Evolutionary conservation across 2,888 invertebrate genomes (phyloP), one percentile per base, ranked within the genome.

Genomic region (Aleiodes leptofemur): DNA sequence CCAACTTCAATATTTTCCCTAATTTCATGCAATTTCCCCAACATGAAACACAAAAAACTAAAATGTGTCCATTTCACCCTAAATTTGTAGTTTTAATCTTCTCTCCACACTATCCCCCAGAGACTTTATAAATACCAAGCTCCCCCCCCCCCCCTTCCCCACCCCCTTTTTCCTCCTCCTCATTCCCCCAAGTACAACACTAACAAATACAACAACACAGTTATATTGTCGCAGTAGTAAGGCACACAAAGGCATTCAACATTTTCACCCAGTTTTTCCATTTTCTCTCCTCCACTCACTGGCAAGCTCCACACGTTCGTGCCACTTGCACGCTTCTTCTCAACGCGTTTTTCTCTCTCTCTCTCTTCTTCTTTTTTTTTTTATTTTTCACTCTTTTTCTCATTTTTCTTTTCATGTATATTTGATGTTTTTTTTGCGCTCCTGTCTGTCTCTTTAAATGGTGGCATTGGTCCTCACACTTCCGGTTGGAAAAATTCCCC

Each of bases 401-500:
- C n/a, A 71, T 57, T 48, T 59, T 50, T 29, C 23, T 64, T 64
- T 64, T 64, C 48, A 16, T n/a, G 11, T 23, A 16, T 64, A 23
- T 64, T 43, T 57, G 57, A 57, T 29, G 8, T 13, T 48, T 64
- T 64, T 23, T 64, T 48, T 8, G 9, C 43, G 14, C 8, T 14
- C 0, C 38, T 64, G 43, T 64, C 48, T 43, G 64, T 64, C 48
- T 43, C 16, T 48, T 64, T 64, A 29, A 23, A 48, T 64, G 11
- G 23, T 16, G 5, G 23, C n/a, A 68, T 51, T 29, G 31, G 31
- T 31, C 68, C 51, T 38, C 23, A 16, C 31, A 61, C 14, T 34
- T 71, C 61, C 61, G 16, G 72, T 61, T 72, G 51, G n/a, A 23
- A 61, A 72, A 72, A 51, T 57, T 43, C 43, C n/a, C 51, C 72